Evolutionary conservation across 2,113 vertebrate genomes (phyloP).

Genomic region (Cyanoliseus patagonus): DNA sequence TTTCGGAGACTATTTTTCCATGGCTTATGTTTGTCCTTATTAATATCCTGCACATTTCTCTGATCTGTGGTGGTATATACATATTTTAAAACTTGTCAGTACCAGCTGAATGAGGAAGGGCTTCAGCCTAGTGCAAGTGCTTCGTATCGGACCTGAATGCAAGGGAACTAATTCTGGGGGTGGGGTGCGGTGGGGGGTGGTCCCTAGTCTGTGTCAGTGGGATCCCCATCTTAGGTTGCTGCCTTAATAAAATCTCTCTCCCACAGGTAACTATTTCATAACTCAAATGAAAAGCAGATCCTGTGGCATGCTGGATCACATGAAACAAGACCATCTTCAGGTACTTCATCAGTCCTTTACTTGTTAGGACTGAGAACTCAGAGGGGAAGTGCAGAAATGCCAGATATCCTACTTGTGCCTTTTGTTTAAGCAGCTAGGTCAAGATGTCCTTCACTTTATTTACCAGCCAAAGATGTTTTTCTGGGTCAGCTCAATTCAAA

Average conservation of each 20-base stretch:
- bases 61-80: background rate
- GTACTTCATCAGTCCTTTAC: background rate
- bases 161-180: background rate
- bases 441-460: background rate
- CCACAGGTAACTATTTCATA: background rate
- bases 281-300: background rate
- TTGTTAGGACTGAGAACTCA: background rate
- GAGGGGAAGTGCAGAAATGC: background rate
- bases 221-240: background rate
- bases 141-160: accelerated
- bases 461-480: background rate
- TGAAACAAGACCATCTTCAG: background rate
- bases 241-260: background rate
- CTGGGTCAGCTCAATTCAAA: background rate
- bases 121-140: background rate
- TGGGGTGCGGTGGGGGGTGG: accelerated
- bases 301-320: background rate
- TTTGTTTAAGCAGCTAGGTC: background rate
- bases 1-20: background rate
- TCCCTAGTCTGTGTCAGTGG: background rate
- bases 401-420: background rate
- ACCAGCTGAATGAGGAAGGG: background rate
- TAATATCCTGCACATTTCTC: background rate
- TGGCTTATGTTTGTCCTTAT: background rate
- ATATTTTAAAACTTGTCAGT: background rate